Evolutionary conservation across 2,113 vertebrate species (phyloP), one percentile per base, ranked within the genome.

Genomic region (Alligator sinensis): DNA sequence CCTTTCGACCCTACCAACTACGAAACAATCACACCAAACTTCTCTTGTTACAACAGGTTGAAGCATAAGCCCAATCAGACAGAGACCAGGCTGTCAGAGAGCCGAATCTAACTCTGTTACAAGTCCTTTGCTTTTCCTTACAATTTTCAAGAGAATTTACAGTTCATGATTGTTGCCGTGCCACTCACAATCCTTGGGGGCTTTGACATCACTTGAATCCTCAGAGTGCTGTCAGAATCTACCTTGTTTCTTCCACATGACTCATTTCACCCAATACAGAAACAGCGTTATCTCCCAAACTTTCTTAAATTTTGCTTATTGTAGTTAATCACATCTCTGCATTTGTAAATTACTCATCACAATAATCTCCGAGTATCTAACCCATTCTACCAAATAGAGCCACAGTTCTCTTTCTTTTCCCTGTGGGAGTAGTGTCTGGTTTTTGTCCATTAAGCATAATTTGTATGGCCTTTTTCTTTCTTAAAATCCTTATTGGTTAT

Each of bases 201-300:
- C 38, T 95, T 86, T 91, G 59, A 60, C 47, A n/a, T 62, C 57
- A 58, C 9, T 63, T 6, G 2, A 25, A 84, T 25, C 5, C 22
- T 78, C 27, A 77, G 72, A 82, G 92, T 89, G 74, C 4, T 86
- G 91, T 94, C 76, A 47, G 47, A 47, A 47, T 47, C 47, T 47
- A 47, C 78, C 22, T 74, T 92, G 11, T 86, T 88, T 30, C 64
- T 9, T 89, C n/a, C 47, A n/a, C 5, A 0, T 85, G 24, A 93
- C 28, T 80, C 11, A 11, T 87, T 16, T 80, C 75, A 85, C 38
- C 30, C 17, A 76, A 62, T 30, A 21, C 57, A 34, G 72, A 4
- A 24, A 22, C 38, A 89, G 34, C 27, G 7, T 91, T 91, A 66
- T 2, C 5, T 82, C 47, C 57, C 10, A 30, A 21, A 11, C 14